A percentile compares a stretch with the other conserved stretches of the same genome.
phyloP scores from a whole-genome alignment of 2,797 vertebrate genomes.

The Cossypha dichroa region DNA sequence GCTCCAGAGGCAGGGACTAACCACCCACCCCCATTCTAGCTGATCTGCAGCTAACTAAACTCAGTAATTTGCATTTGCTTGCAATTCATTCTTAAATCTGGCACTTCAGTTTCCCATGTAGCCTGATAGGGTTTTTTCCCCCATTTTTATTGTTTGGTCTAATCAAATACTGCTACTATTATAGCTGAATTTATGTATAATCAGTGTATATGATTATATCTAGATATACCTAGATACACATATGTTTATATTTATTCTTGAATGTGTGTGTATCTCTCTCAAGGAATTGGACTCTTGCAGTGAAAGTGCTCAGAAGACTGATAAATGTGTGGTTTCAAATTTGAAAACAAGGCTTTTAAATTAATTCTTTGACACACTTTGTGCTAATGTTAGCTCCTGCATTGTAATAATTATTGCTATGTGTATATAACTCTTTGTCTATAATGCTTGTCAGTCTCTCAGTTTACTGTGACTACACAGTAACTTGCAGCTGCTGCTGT shows the following conservation, averaged over 20 bases:
- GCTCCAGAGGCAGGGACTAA: rapidly evolving
- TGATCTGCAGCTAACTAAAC: not conserved
- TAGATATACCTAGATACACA: not conserved
- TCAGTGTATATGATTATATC: not conserved
- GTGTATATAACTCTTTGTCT: not conserved
- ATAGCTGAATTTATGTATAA: not conserved
- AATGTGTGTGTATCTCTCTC: not conserved
- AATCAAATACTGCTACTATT: not conserved
- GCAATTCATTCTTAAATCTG: not conserved
- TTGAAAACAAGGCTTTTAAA: not conserved
- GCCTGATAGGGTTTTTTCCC: not conserved
- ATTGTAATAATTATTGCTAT: not conserved
- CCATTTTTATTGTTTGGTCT: not conserved
- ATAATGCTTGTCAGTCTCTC: not conserved
- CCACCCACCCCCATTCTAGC: rapidly evolving
- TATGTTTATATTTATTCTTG: not conserved
- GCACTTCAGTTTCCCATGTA: not conserved
- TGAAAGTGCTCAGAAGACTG: not conserved
- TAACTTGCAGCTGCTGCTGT: not conserved
- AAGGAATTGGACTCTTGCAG: not conserved
- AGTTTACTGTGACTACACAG: not conserved
- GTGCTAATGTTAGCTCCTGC: not conserved
- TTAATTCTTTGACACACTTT: not conserved
- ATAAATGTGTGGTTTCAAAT: not conserved
- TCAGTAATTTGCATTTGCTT: not conserved